Conservation (phyloP, 1,140 invertebrate species). For the Orchesella cincta region DNA sequence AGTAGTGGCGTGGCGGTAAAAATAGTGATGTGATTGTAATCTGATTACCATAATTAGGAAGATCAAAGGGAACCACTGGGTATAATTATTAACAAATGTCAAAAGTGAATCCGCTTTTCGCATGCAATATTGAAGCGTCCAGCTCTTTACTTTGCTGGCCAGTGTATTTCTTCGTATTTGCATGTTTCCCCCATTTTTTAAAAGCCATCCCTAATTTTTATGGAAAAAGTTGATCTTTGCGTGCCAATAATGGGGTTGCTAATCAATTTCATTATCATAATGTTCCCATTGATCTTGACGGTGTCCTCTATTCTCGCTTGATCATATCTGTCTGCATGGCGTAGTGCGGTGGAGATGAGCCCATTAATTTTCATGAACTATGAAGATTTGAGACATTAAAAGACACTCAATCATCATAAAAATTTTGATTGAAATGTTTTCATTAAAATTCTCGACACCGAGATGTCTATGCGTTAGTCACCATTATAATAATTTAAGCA, state of each 20-base stretch:
- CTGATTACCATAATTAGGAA: background rate
- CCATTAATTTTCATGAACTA: background rate
- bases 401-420: background rate
- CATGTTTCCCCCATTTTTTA: too few species aligned
- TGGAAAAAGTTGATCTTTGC: too few species aligned
- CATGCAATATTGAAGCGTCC: background rate
- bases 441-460: background rate
- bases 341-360: background rate
- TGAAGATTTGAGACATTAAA: background rate
- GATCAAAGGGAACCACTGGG: too few species aligned
- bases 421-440: background rate
- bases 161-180: too few species aligned
- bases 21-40: background rate
- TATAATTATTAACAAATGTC: too few species aligned
- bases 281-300: conserved; percentile 9
- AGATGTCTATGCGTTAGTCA: background rate
- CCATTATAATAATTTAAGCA: too few species aligned
- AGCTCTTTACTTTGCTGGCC: too few species aligned
- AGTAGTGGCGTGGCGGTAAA: too few species aligned
- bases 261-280: background rate
- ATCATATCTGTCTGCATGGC: background rate
- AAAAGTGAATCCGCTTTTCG: background rate
- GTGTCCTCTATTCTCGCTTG: background rate
- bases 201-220: background rate
- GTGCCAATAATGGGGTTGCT: background rate